Evolutionary conservation across 2,797 vertebrate genomes (phyloP), one percentile per base, ranked within the genome.

Genomic region (Spinibarbus caldwelli): DNA sequence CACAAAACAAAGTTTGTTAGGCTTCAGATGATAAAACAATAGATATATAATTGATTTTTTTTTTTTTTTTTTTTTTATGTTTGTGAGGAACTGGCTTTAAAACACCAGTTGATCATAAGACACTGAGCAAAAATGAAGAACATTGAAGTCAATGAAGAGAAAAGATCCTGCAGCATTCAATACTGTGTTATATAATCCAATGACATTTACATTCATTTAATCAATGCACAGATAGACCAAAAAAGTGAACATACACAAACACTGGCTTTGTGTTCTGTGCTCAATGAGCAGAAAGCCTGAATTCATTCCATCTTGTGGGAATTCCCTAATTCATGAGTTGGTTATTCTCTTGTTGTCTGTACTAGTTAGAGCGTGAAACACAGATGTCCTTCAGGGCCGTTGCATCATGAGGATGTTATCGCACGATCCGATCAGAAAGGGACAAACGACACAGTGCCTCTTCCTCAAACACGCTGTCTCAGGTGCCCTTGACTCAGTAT

Each of bases 401-500:
- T 85, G 85, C 73, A 54, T 79, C 78, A 85, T 64, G 21, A 49
- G 62, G 75, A 81, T 86, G 68, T 87, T 87, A 88, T 87, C 81
- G 26, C 70, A 73, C 57, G 47, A 62, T 59, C 73, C 47, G 41
- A 87, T 85, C 86, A 80, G 85, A 87, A 64, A 78, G 45, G 80
- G 80, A 84, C 85, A 87, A 78, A 86, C 81, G 85, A 88, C 82
- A 86, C 80, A 77, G 71, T 76, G 82, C 68, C 85, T 87, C 80
- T 82, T 84, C 85, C 75, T 86, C 84, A 89, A 78, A 85, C 85
- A 88, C 36, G 68, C 26, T 79, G 82, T 87, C 85, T 78, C 82
- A 64, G 85, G 71, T 87, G 89, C 93, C 93, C 93, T 94, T 92
- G 93, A 88, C 87, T 92, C 87, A 87, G 91, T 92, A 90, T 90